These are phyloP conservation scores for Ichneumoninae sp. DNA, from an alignment of 2,888 invertebrate species.

Conservation along the genomic window DNA sequence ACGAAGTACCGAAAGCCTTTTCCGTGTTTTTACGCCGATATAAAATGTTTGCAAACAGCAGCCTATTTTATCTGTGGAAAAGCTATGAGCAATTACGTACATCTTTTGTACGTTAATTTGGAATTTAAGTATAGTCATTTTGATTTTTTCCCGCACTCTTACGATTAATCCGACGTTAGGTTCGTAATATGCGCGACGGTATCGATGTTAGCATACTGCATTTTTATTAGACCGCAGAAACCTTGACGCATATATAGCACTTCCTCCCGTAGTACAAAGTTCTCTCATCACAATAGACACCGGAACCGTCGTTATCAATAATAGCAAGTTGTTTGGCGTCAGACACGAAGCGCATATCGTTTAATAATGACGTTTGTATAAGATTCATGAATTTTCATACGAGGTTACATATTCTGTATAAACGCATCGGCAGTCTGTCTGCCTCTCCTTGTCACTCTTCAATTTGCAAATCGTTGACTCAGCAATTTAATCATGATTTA, in stretches of 20 bases:
- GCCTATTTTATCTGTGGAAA: background rate
- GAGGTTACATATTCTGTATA: background rate
- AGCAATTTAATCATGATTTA: background rate
- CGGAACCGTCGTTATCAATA: constrained; percentile 18
- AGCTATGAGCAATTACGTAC: background rate
- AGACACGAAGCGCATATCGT: constrained; percentile 5
- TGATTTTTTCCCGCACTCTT: background rate
- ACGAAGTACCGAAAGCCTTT: no score
- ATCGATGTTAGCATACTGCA: constrained; percentile 1
- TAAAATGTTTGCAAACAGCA: background rate
- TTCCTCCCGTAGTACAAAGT: constrained; percentile 5
- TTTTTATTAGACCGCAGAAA: constrained; percentile 13
- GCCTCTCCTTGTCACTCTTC: background rate
- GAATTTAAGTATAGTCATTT: background rate
- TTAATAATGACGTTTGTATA: constrained; percentile 25
- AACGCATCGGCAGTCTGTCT: background rate
- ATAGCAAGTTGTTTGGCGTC: constrained; percentile 17
- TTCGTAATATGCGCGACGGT: background rate
- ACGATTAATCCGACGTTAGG: background rate
- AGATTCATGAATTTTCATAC: constrained; percentile 44
- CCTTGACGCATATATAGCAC: constrained; percentile 14
- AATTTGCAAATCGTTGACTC: constrained; percentile 8
- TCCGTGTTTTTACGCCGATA: no score
- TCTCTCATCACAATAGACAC: constrained; percentile 5
- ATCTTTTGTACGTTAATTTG: background rate